Conservation (phyloP, 2,797 vertebrate genomes). For the Odontamblyopus lacepedii region DNA sequence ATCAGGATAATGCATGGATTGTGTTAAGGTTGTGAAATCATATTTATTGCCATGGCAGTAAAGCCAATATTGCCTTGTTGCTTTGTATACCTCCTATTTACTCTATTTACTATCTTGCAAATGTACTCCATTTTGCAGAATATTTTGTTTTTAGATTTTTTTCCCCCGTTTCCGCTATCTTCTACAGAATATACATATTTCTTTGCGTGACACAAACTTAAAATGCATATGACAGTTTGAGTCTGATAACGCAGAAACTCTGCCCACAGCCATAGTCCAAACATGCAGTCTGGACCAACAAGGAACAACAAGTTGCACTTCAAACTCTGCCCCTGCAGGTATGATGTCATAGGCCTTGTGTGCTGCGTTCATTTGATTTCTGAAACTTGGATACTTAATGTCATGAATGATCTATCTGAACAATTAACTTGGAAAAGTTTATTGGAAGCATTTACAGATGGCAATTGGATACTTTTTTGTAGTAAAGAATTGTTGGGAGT, state of each 20-base stretch:
- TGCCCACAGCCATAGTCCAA: not conserved
- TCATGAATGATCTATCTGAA: too few relatives aligned
- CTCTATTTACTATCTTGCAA: constrained; percentile 33
- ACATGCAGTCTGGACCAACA: too few relatives aligned
- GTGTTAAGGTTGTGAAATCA: constrained; percentile 33
- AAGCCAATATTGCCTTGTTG: constrained; percentile 29
- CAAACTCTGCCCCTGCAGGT: too few relatives aligned
- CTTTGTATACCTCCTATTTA: constrained; percentile 41
- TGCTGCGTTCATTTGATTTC: too few relatives aligned
- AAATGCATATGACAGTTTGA: not conserved
- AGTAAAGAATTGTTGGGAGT: too few relatives aligned
- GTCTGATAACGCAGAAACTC: not conserved
- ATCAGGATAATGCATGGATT: constrained; percentile 11
- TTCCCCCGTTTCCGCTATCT: not conserved
- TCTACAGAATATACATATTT: constrained; percentile 8
- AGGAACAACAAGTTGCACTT: too few relatives aligned
- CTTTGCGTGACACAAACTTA: not conserved
- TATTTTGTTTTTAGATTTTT: constrained; percentile 12
- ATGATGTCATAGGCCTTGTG: too few relatives aligned
- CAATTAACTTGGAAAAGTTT: too few relatives aligned
- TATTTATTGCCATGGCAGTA: constrained; percentile 57
- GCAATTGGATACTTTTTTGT: too few relatives aligned
- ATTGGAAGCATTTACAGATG: too few relatives aligned
- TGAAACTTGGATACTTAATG: too few relatives aligned
- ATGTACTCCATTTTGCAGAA: constrained; percentile 35